Conservation (phyloP, 2,113 vertebrate genomes). For the Alethe castanea region DNA sequence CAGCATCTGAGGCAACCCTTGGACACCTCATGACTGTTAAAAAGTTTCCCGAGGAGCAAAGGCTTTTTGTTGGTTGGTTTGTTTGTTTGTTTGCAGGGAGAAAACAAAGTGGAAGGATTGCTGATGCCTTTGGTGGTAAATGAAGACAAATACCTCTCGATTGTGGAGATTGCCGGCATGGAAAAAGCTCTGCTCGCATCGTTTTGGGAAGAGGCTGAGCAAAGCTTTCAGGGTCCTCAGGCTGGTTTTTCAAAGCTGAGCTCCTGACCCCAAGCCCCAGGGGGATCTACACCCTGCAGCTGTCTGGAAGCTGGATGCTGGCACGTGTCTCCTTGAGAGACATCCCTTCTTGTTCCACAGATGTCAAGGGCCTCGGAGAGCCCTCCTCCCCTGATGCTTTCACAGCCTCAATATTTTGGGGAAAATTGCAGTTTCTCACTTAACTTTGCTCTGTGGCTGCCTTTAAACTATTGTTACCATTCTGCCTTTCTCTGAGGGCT, state of each 20-base stretch:
- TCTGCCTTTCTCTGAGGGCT: constrained; percentile 9
- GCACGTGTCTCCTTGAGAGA: fast-evolving
- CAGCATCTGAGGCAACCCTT: neutral
- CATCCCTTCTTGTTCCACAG: neutral
- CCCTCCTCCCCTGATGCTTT: neutral
- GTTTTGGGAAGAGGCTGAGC: neutral
- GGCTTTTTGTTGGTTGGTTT: neutral
- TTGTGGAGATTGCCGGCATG: neutral
- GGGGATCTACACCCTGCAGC: neutral
- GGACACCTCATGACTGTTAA: constrained; percentile 54
- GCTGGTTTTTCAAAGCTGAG: neutral
- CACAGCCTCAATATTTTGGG: neutral
- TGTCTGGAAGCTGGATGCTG: fast-evolving
- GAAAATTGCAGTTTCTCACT: neutral
- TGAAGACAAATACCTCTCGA: constrained; percentile 47
- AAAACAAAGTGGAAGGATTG: constrained; percentile 36
- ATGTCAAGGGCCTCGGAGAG: neutral
- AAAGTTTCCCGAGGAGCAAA: constrained; percentile 11
- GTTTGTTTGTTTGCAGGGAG: constrained; percentile 12
- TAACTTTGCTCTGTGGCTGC: neutral
- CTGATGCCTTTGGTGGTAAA: constrained; percentile 56
- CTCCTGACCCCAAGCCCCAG: neutral
- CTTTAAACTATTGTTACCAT: constrained; percentile 1
- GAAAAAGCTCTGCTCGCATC: neutral
- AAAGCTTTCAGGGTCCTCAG: neutral